Evolutionary conservation across 2,113 vertebrate genomes (phyloP), one percentile per base, ranked within the genome.

Genomic region (Galbula dea): DNA sequence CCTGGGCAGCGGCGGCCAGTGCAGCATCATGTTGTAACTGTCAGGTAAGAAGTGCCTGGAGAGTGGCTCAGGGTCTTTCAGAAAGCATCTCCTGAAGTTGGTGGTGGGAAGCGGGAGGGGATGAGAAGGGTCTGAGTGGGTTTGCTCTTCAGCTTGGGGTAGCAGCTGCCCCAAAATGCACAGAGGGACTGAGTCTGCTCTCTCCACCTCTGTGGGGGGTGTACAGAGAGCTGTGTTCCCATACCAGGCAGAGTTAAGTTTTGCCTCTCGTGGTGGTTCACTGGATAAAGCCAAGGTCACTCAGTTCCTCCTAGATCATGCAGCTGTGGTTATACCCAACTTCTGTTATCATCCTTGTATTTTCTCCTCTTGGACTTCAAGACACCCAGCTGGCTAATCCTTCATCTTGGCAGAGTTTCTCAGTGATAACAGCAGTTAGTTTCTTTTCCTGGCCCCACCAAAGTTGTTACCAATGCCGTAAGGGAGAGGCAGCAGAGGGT

Each of bases 21-120:
- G 77, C 99, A 98, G 93, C 98, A 96, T 11, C 99, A 98, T 3
- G 87, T 99, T 49, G 98, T 99, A 84, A 98, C 98, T 19, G 98
- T 99, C 89, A 98, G 99, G 99, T 99, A 95, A 83, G 97, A 22
- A 49, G 52, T 46, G 18, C 3, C 0, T 0, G 8, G 45, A 58
- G 18, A 18, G 41, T 0, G 0, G 62, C n/a, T 72, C 48, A 2
- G 36, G 16, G 69, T n/a, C 22, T 51, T 76, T 13, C 54, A 4
- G 5, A 34, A 41, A 55, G 21, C 63, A 17, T n/a, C 52, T 76
- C 57, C 29, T 12, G 21, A 46, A 9, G 43, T 39, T 26, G 9
- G 5, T 8, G 24, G 24, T 32, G 52, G 29, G 36, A 58, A 63
- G 22, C 0, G 2, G 63, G 59, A 62, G 6, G 36, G 26, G 46